phyloP scores from a whole-genome alignment of 2,113 vertebrate genomes.

The Rhegmatorhina hoffmannsi region DNA sequence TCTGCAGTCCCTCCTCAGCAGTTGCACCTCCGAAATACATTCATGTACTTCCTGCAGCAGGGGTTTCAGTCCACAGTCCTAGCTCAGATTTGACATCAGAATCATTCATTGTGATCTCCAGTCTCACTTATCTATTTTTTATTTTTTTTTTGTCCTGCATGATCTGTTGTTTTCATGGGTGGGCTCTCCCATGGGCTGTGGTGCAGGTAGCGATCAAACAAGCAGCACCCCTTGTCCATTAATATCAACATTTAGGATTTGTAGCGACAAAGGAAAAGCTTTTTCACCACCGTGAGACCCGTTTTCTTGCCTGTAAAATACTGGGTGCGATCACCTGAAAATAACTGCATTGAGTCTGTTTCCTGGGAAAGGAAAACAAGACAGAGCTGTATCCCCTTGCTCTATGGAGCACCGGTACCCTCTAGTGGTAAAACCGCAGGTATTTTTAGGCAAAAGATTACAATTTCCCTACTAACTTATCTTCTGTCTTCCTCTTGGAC shows the following conservation, averaged over 20 bases:
- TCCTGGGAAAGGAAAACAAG: neutral
- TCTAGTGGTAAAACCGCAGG: constrained; percentile 27
- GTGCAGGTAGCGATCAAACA: accelerated
- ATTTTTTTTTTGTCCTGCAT: neutral
- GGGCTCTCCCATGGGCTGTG: neutral
- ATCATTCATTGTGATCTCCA: neutral
- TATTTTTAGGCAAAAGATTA: neutral
- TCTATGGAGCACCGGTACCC: neutral
- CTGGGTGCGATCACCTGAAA: neutral
- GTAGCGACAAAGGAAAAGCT: neutral
- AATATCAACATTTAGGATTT: neutral
- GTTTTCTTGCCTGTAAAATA: neutral
- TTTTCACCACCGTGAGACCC: neutral
- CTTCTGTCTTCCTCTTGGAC: neutral
- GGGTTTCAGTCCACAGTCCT: neutral
- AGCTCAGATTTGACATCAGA: neutral
- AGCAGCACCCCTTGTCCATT: neutral
- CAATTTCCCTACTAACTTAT: neutral
- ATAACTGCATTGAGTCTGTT: neutral
- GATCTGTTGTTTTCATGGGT: neutral
- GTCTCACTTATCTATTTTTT: neutral
- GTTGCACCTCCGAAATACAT: neutral
- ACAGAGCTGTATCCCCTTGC: neutral
- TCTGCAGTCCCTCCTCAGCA: neutral
- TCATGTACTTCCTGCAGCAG: neutral